These are phyloP conservation scores for Gymnothorax javanicus DNA, from an alignment of 2,797 vertebrate genomes.

Conservation along the genomic window DNA sequence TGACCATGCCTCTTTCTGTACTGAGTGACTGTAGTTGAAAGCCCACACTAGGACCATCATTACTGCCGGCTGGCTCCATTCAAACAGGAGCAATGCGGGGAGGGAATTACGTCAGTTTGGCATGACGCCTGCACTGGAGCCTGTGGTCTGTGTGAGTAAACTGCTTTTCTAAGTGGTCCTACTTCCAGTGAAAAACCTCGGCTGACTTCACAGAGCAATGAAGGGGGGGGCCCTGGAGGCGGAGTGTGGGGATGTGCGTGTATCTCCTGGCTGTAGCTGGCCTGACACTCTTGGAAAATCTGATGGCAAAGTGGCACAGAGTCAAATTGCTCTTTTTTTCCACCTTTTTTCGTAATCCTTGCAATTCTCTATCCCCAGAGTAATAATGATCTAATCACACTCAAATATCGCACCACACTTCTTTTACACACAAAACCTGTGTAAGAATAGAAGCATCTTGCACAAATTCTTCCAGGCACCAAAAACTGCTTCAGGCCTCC, in stretches of 20 bases:
- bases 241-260: constrained; percentile 31
- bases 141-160: constrained; percentile 66
- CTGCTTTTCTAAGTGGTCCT: constrained; percentile 52
- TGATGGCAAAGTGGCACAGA: constrained; percentile 2
- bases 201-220: constrained; percentile 62
- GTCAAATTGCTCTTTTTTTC: neutral
- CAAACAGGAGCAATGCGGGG: constrained; percentile 50
- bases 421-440: neutral
- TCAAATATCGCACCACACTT: neutral
- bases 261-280: constrained; percentile 13
- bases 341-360: neutral
- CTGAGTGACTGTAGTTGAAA: neutral
- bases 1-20: neutral
- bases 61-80: neutral
- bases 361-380: neutral
- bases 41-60: neutral
- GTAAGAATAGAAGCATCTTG: neutral
- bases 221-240: constrained; percentile 39
- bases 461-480: neutral
- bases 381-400: neutral
- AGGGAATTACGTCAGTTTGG: constrained; percentile 58
- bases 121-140: constrained; percentile 54
- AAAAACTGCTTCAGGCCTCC: neutral
- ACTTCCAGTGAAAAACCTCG: constrained; percentile 67
- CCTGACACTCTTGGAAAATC: constrained; percentile 11